Evolutionary conservation across 2,888 invertebrate genomes (phyloP), one percentile per base, ranked within the genome.

Genomic region (Heliconius ethilla): DNA sequence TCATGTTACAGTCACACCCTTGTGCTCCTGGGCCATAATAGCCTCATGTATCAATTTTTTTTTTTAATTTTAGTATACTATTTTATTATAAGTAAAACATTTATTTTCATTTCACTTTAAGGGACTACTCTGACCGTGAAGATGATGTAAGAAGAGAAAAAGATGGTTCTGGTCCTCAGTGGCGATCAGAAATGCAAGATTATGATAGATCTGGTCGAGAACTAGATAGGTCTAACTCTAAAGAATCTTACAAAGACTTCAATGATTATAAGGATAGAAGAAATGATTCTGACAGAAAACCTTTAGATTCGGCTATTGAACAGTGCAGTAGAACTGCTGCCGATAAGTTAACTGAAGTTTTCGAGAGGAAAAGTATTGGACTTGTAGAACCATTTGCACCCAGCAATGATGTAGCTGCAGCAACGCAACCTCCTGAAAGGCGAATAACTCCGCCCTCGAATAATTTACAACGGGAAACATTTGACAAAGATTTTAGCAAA

Each of bases 121-220:
- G 94, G 83, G 94, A 93, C 85, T 93, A 91, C 86, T 93, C 94
- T 62, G 94, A 94, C 80, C 91, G 94, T 66, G 94, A 94, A 85
- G 94, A 94, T 86, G 94, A 93, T 79, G 90, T 92, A 76, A 88
- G 92, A 85, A 88, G 93, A 84, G 93, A 93, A 22, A 93, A 93
- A 86, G 93, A 94, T 76, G 90, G 89, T 78, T 85, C 91, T 80
- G 93, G 92, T 25, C 93, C 91, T 76, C 94, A 93, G 79, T 94
- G 94, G 94, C 89, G 94, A 76, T 92, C 93, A 76, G 94, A 94
- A 87, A 94, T 94, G 94, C 94, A 94, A 85, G 94, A 94, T 84
- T 93, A 93, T 83, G 94, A 94, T 79, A 89, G 92, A 83, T 84
- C 91, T 80, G 90, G 89, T 9, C 87, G 93, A 63, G 94, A 94